Conservation (phyloP, 2,888 invertebrate genomes). For the Lissocephala sabroskyi region DNA sequence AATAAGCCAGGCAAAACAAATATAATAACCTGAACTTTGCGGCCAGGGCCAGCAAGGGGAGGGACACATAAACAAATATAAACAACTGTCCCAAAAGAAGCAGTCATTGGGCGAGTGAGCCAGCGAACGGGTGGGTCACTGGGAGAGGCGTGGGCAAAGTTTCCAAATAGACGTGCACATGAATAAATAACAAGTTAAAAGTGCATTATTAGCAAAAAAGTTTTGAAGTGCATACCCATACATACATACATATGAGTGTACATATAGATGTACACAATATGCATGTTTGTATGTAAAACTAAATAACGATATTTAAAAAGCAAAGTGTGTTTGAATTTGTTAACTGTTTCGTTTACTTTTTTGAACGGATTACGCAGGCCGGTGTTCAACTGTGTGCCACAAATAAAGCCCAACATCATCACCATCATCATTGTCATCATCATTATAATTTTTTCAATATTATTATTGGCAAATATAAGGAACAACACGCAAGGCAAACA, state of each 20-base stretch:
- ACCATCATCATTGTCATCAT: slow-evolving; percentile 14
- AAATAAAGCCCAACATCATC: background rate
- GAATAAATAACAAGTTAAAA: background rate
- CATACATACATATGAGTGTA: background rate
- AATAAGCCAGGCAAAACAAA: too few species aligned
- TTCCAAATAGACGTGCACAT: too few species aligned
- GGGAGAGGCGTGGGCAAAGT: too few species aligned
- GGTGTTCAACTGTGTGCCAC: slow-evolving; percentile 67
- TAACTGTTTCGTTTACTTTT: slow-evolving; percentile 65
- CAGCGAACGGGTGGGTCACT: too few species aligned
- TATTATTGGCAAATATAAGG: slow-evolving; percentile 11
- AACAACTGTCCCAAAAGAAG: too few species aligned
- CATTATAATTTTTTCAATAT: background rate
- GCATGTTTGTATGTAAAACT: too few species aligned
- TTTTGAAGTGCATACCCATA: background rate
- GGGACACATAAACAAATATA: too few species aligned
- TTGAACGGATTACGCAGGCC: slow-evolving; percentile 71
- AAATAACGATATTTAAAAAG: background rate
- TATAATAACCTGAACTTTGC: too few species aligned
- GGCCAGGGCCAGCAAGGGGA: too few species aligned
- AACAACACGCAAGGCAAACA: slow-evolving; percentile 18
- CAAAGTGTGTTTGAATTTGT: background rate
- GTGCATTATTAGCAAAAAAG: background rate
- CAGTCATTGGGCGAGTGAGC: too few species aligned
- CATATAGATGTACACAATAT: too few species aligned